These are phyloP conservation scores for Rousettus madagascariensis DNA, from an alignment of 2,797 vertebrate genomes.

Conservation along the genomic window DNA sequence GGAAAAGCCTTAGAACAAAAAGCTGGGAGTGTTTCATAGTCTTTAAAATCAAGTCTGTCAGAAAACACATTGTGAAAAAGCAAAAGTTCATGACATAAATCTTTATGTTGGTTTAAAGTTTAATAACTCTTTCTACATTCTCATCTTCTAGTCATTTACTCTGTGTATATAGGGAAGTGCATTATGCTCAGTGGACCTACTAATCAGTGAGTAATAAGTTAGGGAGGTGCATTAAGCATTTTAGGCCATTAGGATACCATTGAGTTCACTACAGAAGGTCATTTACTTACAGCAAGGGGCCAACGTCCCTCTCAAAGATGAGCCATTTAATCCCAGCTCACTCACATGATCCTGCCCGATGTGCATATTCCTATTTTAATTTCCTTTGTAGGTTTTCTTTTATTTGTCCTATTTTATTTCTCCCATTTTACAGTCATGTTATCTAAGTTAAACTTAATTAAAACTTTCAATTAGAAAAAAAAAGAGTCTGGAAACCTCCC, in stretches of 20 bases:
- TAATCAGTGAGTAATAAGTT: conserved; percentile 38
- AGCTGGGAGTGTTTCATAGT: conserved; percentile 44
- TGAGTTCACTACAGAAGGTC: conserved; percentile 58
- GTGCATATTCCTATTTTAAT: conserved; percentile 65
- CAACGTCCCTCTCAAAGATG: conserved; percentile 54
- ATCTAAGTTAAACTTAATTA: conserved; percentile 77
- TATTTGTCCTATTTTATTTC: conserved; percentile 70
- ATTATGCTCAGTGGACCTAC: conserved; percentile 44
- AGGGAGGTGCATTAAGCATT: conserved; percentile 54
- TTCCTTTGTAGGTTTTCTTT: conserved; percentile 68
- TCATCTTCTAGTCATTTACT: conserved; percentile 64
- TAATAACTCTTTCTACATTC: conserved; percentile 70
- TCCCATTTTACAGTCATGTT: conserved; percentile 59
- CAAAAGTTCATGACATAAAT: conserved; percentile 58
- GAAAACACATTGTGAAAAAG: conserved; percentile 55
- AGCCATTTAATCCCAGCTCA: conserved; percentile 61
- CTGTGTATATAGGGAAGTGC: not conserved
- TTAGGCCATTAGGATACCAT: conserved; percentile 67
- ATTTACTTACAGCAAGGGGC: conserved; percentile 69
- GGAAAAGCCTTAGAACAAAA: conserved; percentile 59
- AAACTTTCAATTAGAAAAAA: conserved; percentile 66
- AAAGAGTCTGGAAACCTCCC: conserved; percentile 40
- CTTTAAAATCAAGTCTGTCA: conserved; percentile 56
- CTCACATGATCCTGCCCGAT: conserved; percentile 54
- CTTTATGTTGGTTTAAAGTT: conserved; percentile 68